Evolutionary conservation across 1,140 invertebrate species (phyloP), one percentile per base, ranked within the genome.

Genomic region (Halyomorpha halys): DNA sequence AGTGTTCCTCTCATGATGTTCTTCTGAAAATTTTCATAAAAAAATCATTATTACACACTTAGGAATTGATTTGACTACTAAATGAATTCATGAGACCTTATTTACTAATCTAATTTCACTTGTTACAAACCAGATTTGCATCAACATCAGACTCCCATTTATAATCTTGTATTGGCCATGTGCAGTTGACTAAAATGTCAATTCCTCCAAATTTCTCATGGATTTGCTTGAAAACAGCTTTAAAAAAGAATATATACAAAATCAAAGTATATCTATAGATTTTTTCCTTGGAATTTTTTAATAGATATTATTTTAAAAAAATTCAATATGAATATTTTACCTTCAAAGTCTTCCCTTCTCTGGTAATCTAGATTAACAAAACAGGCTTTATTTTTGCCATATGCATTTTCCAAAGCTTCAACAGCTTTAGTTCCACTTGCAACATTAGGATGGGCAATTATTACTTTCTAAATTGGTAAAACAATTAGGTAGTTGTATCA

Each of bases 181-280:
- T 85, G 74, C 85, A 85, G 68, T 87, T 86, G 61, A 86, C 80
- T 2, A 87, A 82, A 63, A 88, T 84, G 70, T 89, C 86, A 66
- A 87, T 76, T 45, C 80, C 78, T 34, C 83, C 82, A 69, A 86
- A 85, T 61, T 81, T 80, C 14, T 83, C 79, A 68, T 60, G 30
- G 3, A 61, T 59, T 5, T 8, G 1, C 25, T 49, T 62, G 61
- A 45, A 62, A 59, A 18, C 6, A 53, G 1, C 49, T 53, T 21
- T 39, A 39, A 39, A 39, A n/a, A 30, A 39, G 1, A 53, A 53
- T 21, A 16, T 4, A 16, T 53, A 21, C 49, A 53, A 8, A 16
- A 15, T 9, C 2, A 39, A 39, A 39, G 34, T 13, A n/a, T 53
- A n/a, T 53, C 13, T 9, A 18, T 49, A 2, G 47, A 49, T 21